phyloP scores from a whole-genome alignment of 2,797 vertebrate genomes.

The Emydoidea blandingii region DNA sequence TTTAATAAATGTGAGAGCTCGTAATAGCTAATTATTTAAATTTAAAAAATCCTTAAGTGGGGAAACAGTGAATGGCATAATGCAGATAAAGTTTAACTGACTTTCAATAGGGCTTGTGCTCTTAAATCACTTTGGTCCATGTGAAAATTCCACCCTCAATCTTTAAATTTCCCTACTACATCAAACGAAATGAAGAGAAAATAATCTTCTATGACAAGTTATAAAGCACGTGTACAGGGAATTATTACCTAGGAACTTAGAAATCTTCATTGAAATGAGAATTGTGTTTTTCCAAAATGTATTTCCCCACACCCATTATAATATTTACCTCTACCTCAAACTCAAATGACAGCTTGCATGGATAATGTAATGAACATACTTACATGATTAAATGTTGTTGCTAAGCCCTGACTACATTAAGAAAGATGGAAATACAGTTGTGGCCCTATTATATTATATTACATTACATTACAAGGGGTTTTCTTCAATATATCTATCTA shows the following conservation, averaged over 20 bases:
- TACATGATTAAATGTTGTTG: not conserved
- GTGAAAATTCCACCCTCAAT: not conserved
- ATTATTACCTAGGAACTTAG: not conserved
- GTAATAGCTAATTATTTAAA: not conserved
- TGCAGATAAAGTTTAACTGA: not conserved
- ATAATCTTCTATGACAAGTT: constrained; percentile 7
- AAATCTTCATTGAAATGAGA: not conserved
- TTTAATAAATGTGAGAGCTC: not conserved
- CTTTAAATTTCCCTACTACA: not conserved
- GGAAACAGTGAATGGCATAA: not conserved
- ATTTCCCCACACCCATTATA: constrained; percentile 28
- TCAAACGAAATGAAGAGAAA: not conserved
- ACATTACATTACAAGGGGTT: not conserved
- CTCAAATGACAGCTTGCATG: constrained; percentile 35
- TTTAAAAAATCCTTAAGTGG: not conserved
- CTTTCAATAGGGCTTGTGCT: not conserved
- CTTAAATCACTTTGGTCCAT: not conserved
- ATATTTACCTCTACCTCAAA: not conserved
- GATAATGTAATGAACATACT: constrained; percentile 17
- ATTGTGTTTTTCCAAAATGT: not conserved
- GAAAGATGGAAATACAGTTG: not conserved
- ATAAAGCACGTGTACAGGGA: not conserved
- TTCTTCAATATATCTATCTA: not conserved
- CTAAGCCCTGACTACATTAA: not conserved
- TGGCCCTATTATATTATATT: not conserved